Percentiles rank a stretch among this genome's conserved stretches.
phyloP scores from a whole-genome alignment of 2,113 vertebrate species.

The Mola mola region DNA sequence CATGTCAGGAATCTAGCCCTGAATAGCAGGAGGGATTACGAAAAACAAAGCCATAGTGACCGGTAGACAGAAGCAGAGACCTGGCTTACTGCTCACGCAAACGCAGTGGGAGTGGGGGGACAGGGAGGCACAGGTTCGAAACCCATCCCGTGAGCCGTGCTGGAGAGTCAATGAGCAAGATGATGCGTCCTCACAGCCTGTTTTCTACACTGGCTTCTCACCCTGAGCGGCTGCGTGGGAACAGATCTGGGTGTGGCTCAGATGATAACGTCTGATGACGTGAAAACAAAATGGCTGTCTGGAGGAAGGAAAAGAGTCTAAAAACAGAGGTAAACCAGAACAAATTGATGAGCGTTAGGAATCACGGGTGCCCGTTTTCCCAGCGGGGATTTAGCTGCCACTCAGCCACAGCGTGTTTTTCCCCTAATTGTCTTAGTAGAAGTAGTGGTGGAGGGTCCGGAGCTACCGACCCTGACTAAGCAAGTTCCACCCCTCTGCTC shows the following conservation, averaged over 20 bases:
- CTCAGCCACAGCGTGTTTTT: constrained; percentile 5
- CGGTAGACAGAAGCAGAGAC: constrained; percentile 46
- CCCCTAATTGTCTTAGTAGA: constrained; percentile 22
- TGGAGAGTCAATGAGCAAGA: constrained; percentile 5
- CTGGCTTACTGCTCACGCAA: constrained; percentile 73
- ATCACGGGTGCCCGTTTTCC: too few species aligned
- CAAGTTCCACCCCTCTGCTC: constrained; percentile 28
- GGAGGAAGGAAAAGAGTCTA: too few species aligned
- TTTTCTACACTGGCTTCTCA: not conserved
- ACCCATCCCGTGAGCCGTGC: not conserved
- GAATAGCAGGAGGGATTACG: constrained; percentile 75
- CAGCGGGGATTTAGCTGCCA: not conserved
- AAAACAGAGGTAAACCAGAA: too few species aligned
- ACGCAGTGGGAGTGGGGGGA: constrained; percentile 28
- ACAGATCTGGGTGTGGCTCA: too few species aligned
- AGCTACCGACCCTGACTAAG: constrained; percentile 46
- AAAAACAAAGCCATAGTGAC: constrained; percentile 64
- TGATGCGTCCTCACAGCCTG: too few species aligned
- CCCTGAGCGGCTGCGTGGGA: not conserved
- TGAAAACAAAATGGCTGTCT: too few species aligned
- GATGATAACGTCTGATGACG: too few species aligned
- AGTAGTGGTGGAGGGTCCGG: not conserved
- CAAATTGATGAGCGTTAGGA: too few species aligned
- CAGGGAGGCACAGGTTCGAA: not conserved
- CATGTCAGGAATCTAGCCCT: constrained; percentile 66